phyloP scores from a whole-genome alignment of 2,797 vertebrate species.

The Lophotriccus pileatus region DNA sequence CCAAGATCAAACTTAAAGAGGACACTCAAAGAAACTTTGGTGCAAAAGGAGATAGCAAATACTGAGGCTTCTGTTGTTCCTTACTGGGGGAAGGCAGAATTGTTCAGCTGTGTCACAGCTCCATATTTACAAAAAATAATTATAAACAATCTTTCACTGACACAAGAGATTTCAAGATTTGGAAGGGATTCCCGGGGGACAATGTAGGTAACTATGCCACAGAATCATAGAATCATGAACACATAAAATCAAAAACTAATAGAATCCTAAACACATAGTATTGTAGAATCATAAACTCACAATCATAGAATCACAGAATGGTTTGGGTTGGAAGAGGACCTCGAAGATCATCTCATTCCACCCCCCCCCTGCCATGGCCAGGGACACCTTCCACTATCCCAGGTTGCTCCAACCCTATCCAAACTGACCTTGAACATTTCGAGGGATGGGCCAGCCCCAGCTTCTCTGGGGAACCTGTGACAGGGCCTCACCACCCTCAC shows the following conservation, averaged over 20 bases:
- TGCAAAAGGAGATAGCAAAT: not conserved
- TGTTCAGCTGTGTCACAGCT: not conserved
- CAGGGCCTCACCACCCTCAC: not conserved
- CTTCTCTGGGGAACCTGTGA: not conserved
- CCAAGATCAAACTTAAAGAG: not conserved
- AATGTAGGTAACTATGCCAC: not conserved
- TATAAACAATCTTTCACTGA: not conserved
- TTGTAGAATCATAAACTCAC: not conserved
- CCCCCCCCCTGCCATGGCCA: accelerated
- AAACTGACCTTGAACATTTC: not conserved
- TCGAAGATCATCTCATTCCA: not conserved
- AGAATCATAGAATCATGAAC: not conserved
- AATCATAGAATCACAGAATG: not conserved
- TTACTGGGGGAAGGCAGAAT: not conserved
- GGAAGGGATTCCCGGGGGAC: not conserved
- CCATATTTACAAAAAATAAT: not conserved
- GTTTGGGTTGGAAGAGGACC: not conserved
- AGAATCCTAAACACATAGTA: not conserved
- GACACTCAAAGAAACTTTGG: not conserved
- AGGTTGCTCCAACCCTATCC: not conserved
- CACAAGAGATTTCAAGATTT: not conserved
- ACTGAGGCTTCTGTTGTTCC: not conserved
- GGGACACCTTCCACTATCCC: not conserved
- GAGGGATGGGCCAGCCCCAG: not conserved
- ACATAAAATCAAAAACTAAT: not conserved